Base-by-base conservation (phyloP, 2,113 vertebrate genomes). In the Noturus placidus region DNA sequence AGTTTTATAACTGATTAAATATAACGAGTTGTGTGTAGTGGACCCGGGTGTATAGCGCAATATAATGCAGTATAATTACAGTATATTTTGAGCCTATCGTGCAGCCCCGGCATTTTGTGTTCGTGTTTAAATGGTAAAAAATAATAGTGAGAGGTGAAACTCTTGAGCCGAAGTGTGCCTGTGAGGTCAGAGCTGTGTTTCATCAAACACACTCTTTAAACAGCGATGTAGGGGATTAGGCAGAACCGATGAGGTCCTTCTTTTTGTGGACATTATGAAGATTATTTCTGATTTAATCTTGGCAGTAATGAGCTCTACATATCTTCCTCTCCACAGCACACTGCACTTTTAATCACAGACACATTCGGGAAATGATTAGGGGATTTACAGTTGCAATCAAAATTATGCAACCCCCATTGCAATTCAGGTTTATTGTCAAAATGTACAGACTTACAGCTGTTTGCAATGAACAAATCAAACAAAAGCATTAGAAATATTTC, bases 211-310 rank as follows among this genome's bases (percentile, higher is more conserved):
- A 65, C 38, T 86, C 61, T 77, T 74, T 81, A 80, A 86, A 67
- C 81, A 25, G 27, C 17, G 30, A 63, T 72, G 56, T 59, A 33
- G 57, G 81, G 77, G 67, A 30, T 57, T 57, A 63, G 46, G 22
- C 33, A 77, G 35, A 52, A 63, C 77, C 11, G 50, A 65, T 77
- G 87, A 38, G 74, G 19, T 81, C 67, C 6, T 61, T 67, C 74
- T 86, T 65, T 65, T 38, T 65, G 42, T 84, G 56, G 81, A 82
- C 65, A 70, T 59, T 77, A 78, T 83, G 52, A 87, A 86, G 42
- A 57, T 63, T 84, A 69, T 70, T 89, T 90, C 70, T 61, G 65
- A 80, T 77, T 87, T 74, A 69, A 84, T 83, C 65, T 76, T 59
- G 85, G 70, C 69, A 84, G 87, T 87, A 74, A 77, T 84, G 59